These are phyloP conservation scores for Megaceryle maxima DNA, from an alignment of 2,113 vertebrate genomes.

Conservation along the genomic window DNA sequence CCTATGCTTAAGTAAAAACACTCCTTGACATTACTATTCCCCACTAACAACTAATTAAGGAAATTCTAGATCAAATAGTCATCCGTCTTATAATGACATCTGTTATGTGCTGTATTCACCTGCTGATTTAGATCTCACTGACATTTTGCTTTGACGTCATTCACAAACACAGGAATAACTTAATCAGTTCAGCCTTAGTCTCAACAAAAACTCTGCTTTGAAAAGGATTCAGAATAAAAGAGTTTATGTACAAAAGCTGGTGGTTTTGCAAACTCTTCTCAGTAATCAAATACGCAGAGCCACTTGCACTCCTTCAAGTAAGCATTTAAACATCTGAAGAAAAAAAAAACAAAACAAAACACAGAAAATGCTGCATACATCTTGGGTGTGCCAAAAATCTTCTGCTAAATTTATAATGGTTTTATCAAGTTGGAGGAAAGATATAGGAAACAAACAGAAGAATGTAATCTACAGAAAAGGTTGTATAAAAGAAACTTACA, in stretches of 20 bases:
- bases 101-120: neutral
- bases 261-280: neutral
- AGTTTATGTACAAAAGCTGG: neutral
- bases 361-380: neutral
- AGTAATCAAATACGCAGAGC: neutral
- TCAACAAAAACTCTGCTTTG: neutral
- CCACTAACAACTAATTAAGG: neutral
- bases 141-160: slow-evolving; percentile 28
- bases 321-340: neutral
- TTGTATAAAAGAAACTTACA: neutral
- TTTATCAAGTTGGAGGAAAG: neutral
- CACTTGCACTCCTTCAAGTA: neutral
- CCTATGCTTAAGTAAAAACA: neutral
- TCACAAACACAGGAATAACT: slow-evolving; percentile 12
- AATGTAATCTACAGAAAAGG: neutral
- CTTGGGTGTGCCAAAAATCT: neutral
- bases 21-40: neutral
- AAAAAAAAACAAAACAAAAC: too few relatives aligned
- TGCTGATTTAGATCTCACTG: neutral
- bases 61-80: neutral
- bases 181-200: neutral
- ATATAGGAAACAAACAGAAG: neutral
- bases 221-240: neutral
- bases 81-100: neutral
- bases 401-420: neutral